Evolutionary conservation across 2,888 invertebrate species (phyloP), one percentile per base, ranked within the genome.

Genomic region (Dendrolimus houi): DNA sequence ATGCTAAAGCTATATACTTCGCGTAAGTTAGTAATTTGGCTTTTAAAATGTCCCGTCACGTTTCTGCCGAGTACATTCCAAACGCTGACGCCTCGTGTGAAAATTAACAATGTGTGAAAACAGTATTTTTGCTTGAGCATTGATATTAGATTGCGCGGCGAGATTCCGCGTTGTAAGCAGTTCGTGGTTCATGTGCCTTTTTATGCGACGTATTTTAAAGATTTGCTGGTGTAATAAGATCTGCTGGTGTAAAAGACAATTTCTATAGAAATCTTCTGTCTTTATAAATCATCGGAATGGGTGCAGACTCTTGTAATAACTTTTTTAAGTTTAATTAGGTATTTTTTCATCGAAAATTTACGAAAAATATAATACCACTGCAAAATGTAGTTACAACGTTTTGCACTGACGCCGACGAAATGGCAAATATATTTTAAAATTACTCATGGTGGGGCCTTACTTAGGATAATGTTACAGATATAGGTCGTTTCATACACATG

Each of bases 41-140:
- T 74, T 79, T 84, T 81, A 74, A 81, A 77, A 82, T 79, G 79
- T 77, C 74, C 67, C 66, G 79, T 83, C 86, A 86, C 85, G 85
- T 83, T 42, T 65, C 74, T 60, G 64, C 55, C 59, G 66, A 71
- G 73, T 72, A 73, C 70, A 78, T 75, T 74, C 71, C 69, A 65
- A 71, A 67, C 63, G 64, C 62, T 65, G 58, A 60, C 59, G 59
- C 56, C 52, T 29, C 17, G 17, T 54, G 58, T 59, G 65, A 60
- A 66, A 69, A 67, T 68, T 64, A 69, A 69, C 65, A 59, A 62
- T 64, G 60, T 59, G 58, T 54, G 55, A 47, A 47, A 47, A 47
- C 52, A 52, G 58, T 55, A 55, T 62, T 56, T 57, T 47, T 47
- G 47, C 47, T 47, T 29, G 29, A 47, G 47, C 47, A 47, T 12